Evolutionary conservation across 2,113 vertebrate species (phyloP), one percentile per base, ranked within the genome.

Genomic region (Dipodomys stephensi): DNA sequence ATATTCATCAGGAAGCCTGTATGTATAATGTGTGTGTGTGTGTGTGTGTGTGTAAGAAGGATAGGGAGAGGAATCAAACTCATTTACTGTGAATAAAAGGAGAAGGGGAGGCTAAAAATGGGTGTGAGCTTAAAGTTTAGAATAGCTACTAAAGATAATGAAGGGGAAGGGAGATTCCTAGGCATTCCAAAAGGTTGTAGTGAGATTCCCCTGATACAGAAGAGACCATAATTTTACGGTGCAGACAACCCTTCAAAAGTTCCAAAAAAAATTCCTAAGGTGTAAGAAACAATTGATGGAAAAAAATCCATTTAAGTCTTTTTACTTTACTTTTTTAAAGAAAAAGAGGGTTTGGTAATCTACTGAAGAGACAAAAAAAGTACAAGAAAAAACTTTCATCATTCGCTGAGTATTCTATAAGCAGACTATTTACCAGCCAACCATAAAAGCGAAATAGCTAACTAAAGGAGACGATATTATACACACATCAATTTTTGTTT

Each of bases 361-460:
- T 68, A 78, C 49, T 69, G 18, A 83, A 87, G 35, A 92, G 44
- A 7, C 13, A 39, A 39, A 39, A 73, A 53, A 80, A 73, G 28
- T 44, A 68, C 64, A 57, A 30, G 32, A 46, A 73, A 83, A 62
- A 39, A 76, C 73, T 68, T 74, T 2, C 68, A 35, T 65, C 35
- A 76, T 83, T 57, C 30, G 65, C 18, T 78, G 46, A 85, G 10
- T 90, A 28, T 80, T 93, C 68, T 27, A 79, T 74, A 81, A 77
- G n/a, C 30, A 87, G 44, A 65, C 68, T 53, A 69, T 20, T 88
- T 49, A 49, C 49, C 49, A 80, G 16, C 39, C 27, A 81, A 60
- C 68, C 46, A 76, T 44, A 69, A 73, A 94, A 80, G 27, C 74
- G 25, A 86, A 92, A 80, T 35, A 67, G 62, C 4, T 60, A 81